phyloP scores from a whole-genome alignment of 2,888 invertebrate genomes.

The Drosophila vallismaia region DNA sequence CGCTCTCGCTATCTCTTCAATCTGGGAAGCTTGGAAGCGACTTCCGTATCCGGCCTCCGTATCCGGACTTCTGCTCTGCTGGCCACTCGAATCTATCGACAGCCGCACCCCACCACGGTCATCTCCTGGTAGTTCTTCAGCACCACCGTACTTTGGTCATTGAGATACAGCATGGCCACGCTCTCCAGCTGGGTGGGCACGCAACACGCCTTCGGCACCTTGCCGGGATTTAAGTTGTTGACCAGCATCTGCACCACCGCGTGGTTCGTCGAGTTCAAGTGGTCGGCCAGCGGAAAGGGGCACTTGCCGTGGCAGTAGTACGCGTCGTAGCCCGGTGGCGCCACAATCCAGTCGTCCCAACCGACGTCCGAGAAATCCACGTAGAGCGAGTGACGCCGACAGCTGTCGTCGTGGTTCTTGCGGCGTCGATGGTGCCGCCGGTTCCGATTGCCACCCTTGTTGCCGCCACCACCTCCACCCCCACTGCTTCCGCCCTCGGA shows the following conservation, averaged over 20 bases:
- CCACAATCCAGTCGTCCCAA: constrained; percentile 99
- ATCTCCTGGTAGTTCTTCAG: constrained; percentile 99
- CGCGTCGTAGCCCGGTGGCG: constrained; percentile 97
- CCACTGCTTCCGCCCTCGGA: constrained; percentile 65
- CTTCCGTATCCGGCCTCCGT: constrained; percentile 27
- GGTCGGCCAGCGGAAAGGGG: constrained; percentile 95
- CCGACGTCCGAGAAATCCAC: constrained; percentile 98
- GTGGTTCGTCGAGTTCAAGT: constrained; percentile 98
- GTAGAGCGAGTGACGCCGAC: constrained; percentile 94
- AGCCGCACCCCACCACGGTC: constrained; percentile 99
- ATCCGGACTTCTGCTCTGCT: not conserved
- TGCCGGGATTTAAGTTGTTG: constrained; percentile 95
- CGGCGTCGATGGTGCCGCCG: constrained; percentile 83
- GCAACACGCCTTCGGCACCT: constrained; percentile 98
- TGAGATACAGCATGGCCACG: constrained; percentile 98
- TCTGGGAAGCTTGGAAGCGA: constrained; percentile 18
- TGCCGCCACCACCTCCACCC: constrained; percentile 32
- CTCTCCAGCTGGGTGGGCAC: constrained; percentile 97
- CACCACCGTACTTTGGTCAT: constrained; percentile 96
- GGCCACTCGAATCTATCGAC: constrained; percentile 87
- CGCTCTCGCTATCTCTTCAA: constrained; percentile 41
- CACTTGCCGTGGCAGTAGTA: constrained; percentile 98
- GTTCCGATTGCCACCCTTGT: constrained; percentile 62
- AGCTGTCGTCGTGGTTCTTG: constrained; percentile 90
- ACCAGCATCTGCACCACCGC: constrained; percentile 99